Conservation (phyloP, 1,140 invertebrate species). For the Melipona quadrifasciata region DNA sequence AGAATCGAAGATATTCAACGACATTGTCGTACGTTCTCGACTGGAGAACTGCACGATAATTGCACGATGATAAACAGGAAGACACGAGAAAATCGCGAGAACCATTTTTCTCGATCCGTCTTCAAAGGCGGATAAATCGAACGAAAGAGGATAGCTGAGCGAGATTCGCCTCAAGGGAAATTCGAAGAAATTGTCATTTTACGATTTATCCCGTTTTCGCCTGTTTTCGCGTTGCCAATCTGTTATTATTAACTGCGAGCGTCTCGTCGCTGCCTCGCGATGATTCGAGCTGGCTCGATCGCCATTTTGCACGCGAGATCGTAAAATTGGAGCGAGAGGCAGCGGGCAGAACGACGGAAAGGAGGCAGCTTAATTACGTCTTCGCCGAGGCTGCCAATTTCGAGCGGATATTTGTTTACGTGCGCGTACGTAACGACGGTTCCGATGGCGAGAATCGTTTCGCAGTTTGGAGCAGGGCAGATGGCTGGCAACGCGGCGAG, state of each 20-base stretch:
- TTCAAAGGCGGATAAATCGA: too few species aligned
- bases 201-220: too few species aligned
- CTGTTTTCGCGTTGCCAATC: too few species aligned
- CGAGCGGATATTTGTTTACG: background rate
- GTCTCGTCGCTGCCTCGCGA: too few species aligned
- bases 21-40: background rate
- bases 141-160: too few species aligned
- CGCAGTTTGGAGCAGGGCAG: slow-evolving; percentile 19
- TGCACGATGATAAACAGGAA: background rate
- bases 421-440: background rate
- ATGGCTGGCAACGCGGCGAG: slow-evolving; percentile 6
- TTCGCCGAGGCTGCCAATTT: background rate
- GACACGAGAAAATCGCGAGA: background rate
- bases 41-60: background rate
- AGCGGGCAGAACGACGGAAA: background rate
- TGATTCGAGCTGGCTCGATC: background rate
- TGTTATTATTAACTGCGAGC: background rate
- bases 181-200: too few species aligned
- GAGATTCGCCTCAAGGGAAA: too few species aligned
- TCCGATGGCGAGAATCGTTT: background rate
- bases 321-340: background rate
- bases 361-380: background rate
- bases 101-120: background rate
- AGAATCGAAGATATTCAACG: background rate
- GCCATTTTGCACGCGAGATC: background rate